A percentile compares a stretch with the other conserved stretches of the same genome.
These are phyloP conservation scores for Sminthopsis crassicaudata DNA, from an alignment of 2,113 vertebrate genomes.

Conservation along the genomic window DNA sequence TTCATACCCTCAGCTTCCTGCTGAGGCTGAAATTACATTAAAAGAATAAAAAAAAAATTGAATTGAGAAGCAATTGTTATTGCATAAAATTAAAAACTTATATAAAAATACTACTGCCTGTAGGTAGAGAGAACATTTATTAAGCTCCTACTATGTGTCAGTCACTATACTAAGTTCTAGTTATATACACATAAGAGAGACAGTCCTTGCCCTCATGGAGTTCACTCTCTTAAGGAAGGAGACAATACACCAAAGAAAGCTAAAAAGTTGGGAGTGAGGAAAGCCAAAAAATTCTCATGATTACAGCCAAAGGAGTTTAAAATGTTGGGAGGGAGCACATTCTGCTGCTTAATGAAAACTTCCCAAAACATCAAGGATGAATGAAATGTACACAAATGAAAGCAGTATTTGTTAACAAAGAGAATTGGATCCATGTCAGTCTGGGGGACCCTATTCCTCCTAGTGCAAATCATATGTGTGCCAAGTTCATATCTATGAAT, in stretches of 20 bases:
- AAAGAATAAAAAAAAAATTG: slow-evolving; percentile 9
- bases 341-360: slow-evolving; percentile 69
- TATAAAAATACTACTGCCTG: slow-evolving; percentile 61
- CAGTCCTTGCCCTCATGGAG: not conserved
- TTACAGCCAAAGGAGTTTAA: not conserved
- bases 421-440: slow-evolving; percentile 37
- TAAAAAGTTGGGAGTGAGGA: not conserved
- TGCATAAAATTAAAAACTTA: slow-evolving; percentile 69
- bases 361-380: slow-evolving; percentile 64
- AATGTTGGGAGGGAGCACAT: slow-evolving; percentile 63
- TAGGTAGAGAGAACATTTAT: slow-evolving; percentile 42
- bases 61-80: slow-evolving; percentile 56
- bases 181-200: not conserved
- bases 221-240: not conserved
- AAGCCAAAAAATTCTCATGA: slow-evolving; percentile 16
- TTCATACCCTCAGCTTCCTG: slow-evolving; percentile 36
- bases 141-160: not conserved
- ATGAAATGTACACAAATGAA: slow-evolving; percentile 61
- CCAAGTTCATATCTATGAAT: not conserved
- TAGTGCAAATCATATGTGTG: not conserved
- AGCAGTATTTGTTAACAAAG: slow-evolving; percentile 62
- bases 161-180: not conserved
- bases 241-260: not conserved
- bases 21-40: slow-evolving; percentile 64
- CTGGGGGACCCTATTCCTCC: not conserved